Evolutionary conservation across 1,140 invertebrate species (phyloP), one percentile per base, ranked within the genome.

Genomic region (Ips nitidus): DNA sequence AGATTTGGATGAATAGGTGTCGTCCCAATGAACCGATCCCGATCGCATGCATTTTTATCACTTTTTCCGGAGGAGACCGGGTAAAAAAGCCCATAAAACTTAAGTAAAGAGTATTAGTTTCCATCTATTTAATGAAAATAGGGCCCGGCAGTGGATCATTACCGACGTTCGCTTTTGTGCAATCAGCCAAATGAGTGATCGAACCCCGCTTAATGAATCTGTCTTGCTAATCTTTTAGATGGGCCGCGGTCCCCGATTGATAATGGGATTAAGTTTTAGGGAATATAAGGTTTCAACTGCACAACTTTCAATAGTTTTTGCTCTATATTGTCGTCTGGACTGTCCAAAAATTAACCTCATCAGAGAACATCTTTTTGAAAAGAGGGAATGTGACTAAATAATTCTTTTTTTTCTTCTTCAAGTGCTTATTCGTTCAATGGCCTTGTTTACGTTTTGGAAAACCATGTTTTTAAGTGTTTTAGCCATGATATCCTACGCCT

Each of bases 261-360:
- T 80, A 79, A 80, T 79, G 78, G 79, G 78, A 80, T 80, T 79
- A 80, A 80, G 79, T 79, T 79, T 79, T 78, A 79, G 78, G 74
- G 74, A 22, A 22, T 22, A 22, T 22, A 22, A 22, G 22, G 22
- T 22, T 22, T 22, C 22, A 22, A 22, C 22, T 0, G 22, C 22
- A 22, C 22, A 22, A 22, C 22, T 22, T 22, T 22, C 22, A 22
- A 22, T 22, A 22, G 22, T 22, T 22, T 22, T 22, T 22, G 22
- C 22, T 22, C 22, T 22, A 22, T 22, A 22, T 22, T 22, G 22
- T 22, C 22, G 22, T 22, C 22, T 22, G 22, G 22, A 22, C 22
- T 22, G 22, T 22, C 22, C 22, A 22, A 22, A 22, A 0, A 0
- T 22, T 22, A 22, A 22, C 22, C 0, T 22, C 22, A 22, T 22